Base-by-base conservation (phyloP, 2,113 vertebrate species). In the Hydropotes inermis region DNA sequence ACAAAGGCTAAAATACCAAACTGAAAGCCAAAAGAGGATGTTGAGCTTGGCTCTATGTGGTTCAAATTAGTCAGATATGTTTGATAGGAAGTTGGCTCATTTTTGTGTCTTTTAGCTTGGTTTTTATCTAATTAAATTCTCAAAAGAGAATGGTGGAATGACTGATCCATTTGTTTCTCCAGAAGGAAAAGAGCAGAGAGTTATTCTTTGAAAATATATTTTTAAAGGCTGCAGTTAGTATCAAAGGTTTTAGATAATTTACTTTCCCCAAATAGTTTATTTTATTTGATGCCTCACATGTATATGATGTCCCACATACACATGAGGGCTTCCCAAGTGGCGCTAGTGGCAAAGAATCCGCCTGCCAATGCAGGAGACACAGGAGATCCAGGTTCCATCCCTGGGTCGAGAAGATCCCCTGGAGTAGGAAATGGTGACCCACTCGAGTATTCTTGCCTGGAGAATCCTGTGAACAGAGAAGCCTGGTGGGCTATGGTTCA, bases 1-100 rank as follows among this genome's bases (percentile, higher is more conserved):
- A 43, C 52, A 36, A 36, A 83, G n/a, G 21, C 12, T 27, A 95
- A 89, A 97, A 23, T 70, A 90, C 54, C 78, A 78, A 90, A 28
- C 13, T 96, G 45, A 30, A 81, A 52, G 45, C 16, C 78, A 81
- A 21, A 30, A 52, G 45, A 81, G 47, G 47, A 83, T 64, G 70
- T 82, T 3, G 6, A 81, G 45, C 61, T 86, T 86, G 64, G 82
- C 45, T 82, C 14, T 92, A 1, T 83, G 83, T 70, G 64, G 36
- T 94, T 28, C 57, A 95, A 90, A 91, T 83, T 70, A 70, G 94
- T 74, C 50, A 82, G 88, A 95, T 91, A 85, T 36, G 50, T 96
- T 95, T 11, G 4, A 17, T 58, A 57, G 17, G 28, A 87, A 79
- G 13, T 60, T 95, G 60, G 58, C 33, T 76, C 11, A 7, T 81